Percentiles rank a stretch among this genome's conserved stretches.
phyloP scores from a whole-genome alignment of 2,113 vertebrate species.

The Pleuronectes platessa region DNA sequence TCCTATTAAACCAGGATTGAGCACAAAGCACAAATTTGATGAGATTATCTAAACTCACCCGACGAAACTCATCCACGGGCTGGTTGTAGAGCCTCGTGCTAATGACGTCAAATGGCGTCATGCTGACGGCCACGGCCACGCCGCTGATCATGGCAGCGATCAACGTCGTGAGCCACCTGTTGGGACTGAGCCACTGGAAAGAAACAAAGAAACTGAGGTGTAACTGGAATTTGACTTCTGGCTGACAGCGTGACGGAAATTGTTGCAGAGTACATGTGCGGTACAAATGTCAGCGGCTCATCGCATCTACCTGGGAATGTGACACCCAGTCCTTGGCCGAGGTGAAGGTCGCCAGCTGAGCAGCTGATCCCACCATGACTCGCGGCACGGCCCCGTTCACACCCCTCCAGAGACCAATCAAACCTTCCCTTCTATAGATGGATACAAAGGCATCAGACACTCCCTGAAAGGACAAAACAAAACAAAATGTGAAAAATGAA shows the following conservation, averaged over 20 bases:
- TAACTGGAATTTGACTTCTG: neutral
- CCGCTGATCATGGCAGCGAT: conserved; percentile 91
- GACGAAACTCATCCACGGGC: conserved; percentile 86
- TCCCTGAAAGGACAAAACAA: conserved; percentile 76
- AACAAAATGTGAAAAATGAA: neutral
- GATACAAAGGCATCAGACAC: conserved; percentile 84
- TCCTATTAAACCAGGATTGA: neutral
- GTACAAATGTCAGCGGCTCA: conserved; percentile 6
- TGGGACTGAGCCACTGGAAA: conserved; percentile 86
- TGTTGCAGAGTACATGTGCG: neutral
- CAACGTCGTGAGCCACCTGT: conserved; percentile 89
- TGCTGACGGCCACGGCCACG: conserved; percentile 86
- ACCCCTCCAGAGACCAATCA: conserved; percentile 91
- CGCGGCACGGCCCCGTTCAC: conserved; percentile 91
- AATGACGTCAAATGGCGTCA: conserved; percentile 94
- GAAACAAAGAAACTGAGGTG: conserved; percentile 13
- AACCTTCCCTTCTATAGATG: conserved; percentile 90
- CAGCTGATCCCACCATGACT: conserved; percentile 92
- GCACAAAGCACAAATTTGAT: neutral
- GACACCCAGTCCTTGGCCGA: conserved; percentile 90
- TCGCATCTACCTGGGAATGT: conserved; percentile 72
- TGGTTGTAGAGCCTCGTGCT: conserved; percentile 98
- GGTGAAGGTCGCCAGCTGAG: conserved; percentile 91
- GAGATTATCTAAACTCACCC: conserved; percentile 76
- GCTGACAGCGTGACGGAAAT: neutral